phyloP scores from a whole-genome alignment of 1,140 invertebrate genomes.

The Drosophila sproati region DNA sequence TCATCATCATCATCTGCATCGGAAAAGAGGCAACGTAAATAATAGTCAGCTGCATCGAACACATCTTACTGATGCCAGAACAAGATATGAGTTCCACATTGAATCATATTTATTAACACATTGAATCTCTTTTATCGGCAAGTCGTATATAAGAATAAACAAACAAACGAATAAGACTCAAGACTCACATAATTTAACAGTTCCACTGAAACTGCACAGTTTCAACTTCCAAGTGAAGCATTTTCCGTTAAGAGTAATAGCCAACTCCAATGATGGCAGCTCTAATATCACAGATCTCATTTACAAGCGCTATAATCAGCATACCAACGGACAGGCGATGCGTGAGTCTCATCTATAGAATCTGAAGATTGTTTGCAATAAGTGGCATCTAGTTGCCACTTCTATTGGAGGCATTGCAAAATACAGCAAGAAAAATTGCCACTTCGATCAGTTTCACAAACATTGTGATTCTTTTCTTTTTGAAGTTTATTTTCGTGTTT shows the following conservation, averaged over 20 bases:
- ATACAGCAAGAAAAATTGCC: constrained; percentile 18
- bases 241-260: constrained; percentile 5
- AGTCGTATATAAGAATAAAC: background rate
- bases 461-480: constrained; percentile 12
- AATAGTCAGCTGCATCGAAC: background rate
- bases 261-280: constrained; percentile 12
- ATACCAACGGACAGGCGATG: constrained; percentile 33
- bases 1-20: no score
- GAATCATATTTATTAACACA: background rate
- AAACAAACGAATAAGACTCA: background rate
- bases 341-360: constrained; percentile 32
- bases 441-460: constrained; percentile 43
- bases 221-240: constrained; percentile 2
- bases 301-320: constrained; percentile 26
- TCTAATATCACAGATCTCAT: constrained; percentile 39
- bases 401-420: constrained; percentile 16
- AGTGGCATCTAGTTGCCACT: constrained; percentile 38
- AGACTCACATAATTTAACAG: constrained; percentile 12
- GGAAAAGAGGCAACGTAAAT: no score
- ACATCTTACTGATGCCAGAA: background rate
- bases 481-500: background rate
- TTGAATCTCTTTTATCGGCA: background rate
- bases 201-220: constrained; percentile 2
- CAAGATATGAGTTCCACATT: background rate
- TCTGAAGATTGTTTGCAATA: constrained; percentile 15